Evolutionary conservation across 2,797 vertebrate species (phyloP).

Genomic region (Sandelia bainsii): DNA sequence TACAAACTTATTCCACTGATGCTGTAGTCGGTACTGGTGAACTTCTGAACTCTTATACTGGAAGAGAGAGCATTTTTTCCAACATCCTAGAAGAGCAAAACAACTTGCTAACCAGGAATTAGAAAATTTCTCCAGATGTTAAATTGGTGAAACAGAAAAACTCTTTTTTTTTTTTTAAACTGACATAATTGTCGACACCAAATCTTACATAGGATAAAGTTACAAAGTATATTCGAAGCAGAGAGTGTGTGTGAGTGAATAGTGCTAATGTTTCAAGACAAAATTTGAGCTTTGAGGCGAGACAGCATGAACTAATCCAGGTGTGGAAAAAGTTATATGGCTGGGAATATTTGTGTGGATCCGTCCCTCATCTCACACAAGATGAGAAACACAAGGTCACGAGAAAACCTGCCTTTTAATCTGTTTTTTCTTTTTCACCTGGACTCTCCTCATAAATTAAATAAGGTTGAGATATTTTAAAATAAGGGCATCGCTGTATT

Average conservation of each 20-base stretch:
- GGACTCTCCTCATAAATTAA: constrained; percentile 40
- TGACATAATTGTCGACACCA: constrained; percentile 49
- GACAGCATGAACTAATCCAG: constrained; percentile 73
- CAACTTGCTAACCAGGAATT: constrained; percentile 4
- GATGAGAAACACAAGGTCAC: constrained; percentile 53
- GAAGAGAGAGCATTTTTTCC: not conserved
- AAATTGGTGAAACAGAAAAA: constrained; percentile 26
- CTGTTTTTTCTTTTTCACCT: not conserved
- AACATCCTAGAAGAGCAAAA: constrained; percentile 3
- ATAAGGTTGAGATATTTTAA: constrained; percentile 29
- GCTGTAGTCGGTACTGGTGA: not conserved
- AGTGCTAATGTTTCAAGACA: constrained; percentile 52
- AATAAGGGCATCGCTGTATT: constrained; percentile 50
- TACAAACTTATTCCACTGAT: constrained; percentile 21
- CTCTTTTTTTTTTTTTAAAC: constrained; percentile 39
- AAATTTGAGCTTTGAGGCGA: constrained; percentile 50
- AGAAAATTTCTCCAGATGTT: constrained; percentile 25
- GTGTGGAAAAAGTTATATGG: constrained; percentile 56
- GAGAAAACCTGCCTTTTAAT: constrained; percentile 14
- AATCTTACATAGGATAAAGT: constrained; percentile 47
- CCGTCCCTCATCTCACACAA: constrained; percentile 12
- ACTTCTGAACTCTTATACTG: constrained; percentile 24
- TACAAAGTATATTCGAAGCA: constrained; percentile 32
- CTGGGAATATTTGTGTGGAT: constrained; percentile 8
- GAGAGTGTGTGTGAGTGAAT: constrained; percentile 28